Conservation (phyloP, 1,140 invertebrate species). For the Bombus picipes region DNA sequence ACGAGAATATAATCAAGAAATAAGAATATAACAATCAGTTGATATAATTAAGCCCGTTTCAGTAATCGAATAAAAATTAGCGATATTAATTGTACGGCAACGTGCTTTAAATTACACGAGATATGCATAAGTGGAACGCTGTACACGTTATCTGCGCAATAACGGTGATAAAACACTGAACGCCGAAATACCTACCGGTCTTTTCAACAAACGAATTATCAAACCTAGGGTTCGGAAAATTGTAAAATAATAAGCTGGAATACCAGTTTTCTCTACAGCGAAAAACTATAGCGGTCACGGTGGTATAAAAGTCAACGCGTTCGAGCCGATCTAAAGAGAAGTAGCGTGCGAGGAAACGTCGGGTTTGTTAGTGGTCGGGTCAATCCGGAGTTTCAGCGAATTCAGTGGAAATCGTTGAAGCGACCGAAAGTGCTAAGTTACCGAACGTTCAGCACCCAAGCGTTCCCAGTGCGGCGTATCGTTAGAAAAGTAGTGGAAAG, state of each 20-base stretch:
- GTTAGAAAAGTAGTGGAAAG: not conserved
- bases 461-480: conserved; percentile 1
- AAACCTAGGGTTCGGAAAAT: not conserved
- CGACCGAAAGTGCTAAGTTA: conserved; percentile 11
- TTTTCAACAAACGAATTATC: no score
- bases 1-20: no score
- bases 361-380: not conserved
- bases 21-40: no score
- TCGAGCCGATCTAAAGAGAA: not conserved
- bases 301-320: not conserved
- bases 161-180: no score
- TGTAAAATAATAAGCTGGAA: not conserved
- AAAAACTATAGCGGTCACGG: not conserved
- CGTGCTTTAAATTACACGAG: not conserved
- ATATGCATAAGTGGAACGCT: not conserved
- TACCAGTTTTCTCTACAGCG: accelerated
- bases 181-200: no score
- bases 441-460: conserved; percentile 18
- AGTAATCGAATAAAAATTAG: no score
- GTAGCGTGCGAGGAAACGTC: not conserved
- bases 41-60: no score
- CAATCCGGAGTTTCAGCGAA: conserved; percentile 3
- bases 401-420: not conserved
- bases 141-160: not conserved
- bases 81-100: not conserved